Conservation (phyloP, 2,797 vertebrate species). For the Esox masquinongy region DNA sequence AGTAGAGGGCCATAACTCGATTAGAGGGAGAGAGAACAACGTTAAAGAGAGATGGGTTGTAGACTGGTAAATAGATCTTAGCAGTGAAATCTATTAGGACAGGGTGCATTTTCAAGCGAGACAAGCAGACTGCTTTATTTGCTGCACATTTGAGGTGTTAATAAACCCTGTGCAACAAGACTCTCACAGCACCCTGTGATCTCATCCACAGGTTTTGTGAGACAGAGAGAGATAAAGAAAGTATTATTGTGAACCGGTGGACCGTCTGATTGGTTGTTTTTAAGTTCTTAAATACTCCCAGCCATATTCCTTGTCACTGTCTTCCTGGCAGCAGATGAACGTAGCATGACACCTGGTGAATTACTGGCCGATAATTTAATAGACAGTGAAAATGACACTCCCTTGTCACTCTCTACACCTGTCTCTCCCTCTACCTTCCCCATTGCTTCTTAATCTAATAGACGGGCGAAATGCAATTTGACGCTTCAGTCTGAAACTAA, state of each 20-base stretch:
- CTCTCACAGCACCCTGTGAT: slow-evolving; percentile 17
- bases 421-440: neutral
- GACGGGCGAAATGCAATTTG: slow-evolving; percentile 6
- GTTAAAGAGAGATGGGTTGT: slow-evolving; percentile 2
- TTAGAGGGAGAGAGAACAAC: slow-evolving; percentile 36
- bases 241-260: neutral
- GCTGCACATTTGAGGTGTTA: slow-evolving; percentile 13
- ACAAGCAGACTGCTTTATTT: slow-evolving; percentile 13
- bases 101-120: neutral
- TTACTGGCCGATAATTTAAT: slow-evolving; percentile 32
- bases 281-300: neutral
- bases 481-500: slow-evolving; percentile 15
- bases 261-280: neutral
- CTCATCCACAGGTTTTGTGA: neutral
- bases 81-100: slow-evolving; percentile 48
- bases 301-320: neutral
- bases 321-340: slow-evolving; percentile 15
- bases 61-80: slow-evolving; percentile 52
- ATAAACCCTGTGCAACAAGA: slow-evolving; percentile 18
- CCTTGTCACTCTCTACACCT: neutral
- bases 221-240: neutral
- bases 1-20: slow-evolving; percentile 50
- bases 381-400: slow-evolving; percentile 36
- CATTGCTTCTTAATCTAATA: slow-evolving; percentile 15
- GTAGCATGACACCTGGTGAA: slow-evolving; percentile 25